phyloP scores from a whole-genome alignment of 2,797 vertebrate genomes.

The Falco novaeseelandiae region DNA sequence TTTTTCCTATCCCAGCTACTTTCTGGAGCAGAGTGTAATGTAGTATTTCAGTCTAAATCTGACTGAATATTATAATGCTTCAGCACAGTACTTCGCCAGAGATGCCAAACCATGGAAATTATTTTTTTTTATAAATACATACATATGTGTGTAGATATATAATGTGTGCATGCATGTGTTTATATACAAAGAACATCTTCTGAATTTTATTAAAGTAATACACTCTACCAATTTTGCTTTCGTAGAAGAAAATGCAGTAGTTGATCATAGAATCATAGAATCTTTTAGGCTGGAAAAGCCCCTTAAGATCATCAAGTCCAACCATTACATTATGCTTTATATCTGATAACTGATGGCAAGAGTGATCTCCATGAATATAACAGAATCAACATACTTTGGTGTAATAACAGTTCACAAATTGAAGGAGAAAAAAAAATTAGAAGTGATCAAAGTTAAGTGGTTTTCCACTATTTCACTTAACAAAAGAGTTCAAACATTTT shows the following conservation, averaged over 20 bases:
- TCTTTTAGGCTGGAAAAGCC: neutral
- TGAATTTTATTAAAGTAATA: neutral
- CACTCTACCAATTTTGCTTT: neutral
- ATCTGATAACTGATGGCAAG: neutral
- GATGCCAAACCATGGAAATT: neutral
- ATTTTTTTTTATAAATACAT: neutral
- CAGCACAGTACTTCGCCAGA: neutral
- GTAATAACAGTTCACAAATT: neutral
- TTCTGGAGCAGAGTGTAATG: neutral
- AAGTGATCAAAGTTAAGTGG: neutral
- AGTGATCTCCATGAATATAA: neutral
- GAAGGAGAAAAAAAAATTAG: accelerated
- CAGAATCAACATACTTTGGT: neutral
- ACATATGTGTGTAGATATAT: neutral
- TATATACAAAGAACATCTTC: neutral
- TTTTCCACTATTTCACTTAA: neutral
- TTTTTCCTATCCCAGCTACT: neutral
- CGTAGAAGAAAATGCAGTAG: neutral
- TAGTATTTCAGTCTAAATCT: neutral
- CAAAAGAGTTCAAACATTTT: neutral
- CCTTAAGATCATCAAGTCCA: neutral
- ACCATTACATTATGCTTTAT: neutral
- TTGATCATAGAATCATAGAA: neutral
- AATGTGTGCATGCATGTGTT: too few species aligned
- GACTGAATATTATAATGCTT: neutral